A percentile compares a stretch with the other conserved stretches of the same genome.
These are phyloP conservation scores for Podabrus alpinus DNA, from an alignment of 2,888 invertebrate genomes.

Conservation along the genomic window DNA sequence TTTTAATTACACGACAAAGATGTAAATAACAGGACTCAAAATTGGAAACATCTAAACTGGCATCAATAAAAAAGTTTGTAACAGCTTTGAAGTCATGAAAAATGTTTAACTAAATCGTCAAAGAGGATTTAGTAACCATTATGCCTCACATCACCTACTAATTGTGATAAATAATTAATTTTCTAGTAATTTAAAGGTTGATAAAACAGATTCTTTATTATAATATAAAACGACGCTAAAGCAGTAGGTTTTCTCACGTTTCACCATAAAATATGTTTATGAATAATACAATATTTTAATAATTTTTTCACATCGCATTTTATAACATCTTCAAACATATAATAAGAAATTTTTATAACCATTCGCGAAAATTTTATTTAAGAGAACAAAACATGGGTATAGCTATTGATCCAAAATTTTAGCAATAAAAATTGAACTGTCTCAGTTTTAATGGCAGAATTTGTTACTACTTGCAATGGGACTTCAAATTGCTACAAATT, in stretches of 20 bases:
- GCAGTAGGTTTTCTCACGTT: too few species aligned
- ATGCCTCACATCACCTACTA: background rate
- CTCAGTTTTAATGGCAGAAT: background rate
- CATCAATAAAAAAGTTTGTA: background rate
- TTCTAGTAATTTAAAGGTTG: background rate
- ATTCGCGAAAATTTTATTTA: background rate
- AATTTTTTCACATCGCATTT: background rate
- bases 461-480: background rate
- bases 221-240: too few species aligned
- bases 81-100: background rate
- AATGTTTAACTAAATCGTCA: background rate
- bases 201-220: background rate
- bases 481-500: background rate
- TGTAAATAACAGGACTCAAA: background rate
- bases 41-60: background rate
- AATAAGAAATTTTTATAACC: background rate
- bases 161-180: background rate
- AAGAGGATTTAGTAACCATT: background rate
- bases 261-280: too few species aligned
- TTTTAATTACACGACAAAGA: background rate
- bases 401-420: background rate
- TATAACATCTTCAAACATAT: background rate
- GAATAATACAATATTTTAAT: background rate
- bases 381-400: background rate
- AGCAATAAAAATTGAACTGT: background rate